A percentile compares a stretch with the other conserved stretches of the same genome.
phyloP scores from a whole-genome alignment of 1,140 invertebrate species.

The Diorhabda sublineata region DNA sequence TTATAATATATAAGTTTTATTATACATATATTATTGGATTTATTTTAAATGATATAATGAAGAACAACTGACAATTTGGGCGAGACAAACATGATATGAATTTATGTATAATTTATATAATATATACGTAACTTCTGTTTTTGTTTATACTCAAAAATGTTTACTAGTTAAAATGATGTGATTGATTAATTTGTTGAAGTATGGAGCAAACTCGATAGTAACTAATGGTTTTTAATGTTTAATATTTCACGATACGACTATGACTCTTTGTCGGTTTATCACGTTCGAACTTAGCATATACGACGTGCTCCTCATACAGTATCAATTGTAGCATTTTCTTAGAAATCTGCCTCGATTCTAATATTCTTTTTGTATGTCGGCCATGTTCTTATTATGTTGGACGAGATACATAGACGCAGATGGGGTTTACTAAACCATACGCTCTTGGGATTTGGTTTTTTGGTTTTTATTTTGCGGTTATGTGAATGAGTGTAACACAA shows the following conservation, averaged over 20 bases:
- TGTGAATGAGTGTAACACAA: background rate
- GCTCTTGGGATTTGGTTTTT: background rate
- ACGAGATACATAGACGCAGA: background rate
- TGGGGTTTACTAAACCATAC: background rate
- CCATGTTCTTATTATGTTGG: background rate
- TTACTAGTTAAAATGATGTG: too few species aligned
- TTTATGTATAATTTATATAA: too few species aligned
- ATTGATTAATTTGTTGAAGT: too few species aligned
- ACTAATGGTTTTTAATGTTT: too few species aligned
- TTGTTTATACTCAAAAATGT: too few species aligned
- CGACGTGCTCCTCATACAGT: background rate
- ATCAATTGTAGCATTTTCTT: slow-evolving; percentile 2
- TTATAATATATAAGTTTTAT: too few species aligned
- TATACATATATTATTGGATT: too few species aligned
- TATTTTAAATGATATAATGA: too few species aligned
- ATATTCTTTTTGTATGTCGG: slow-evolving; percentile 2
- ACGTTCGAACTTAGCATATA: background rate
- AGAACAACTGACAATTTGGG: too few species aligned
- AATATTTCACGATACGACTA: background rate
- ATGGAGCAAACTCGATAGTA: too few species aligned
- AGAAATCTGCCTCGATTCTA: background rate
- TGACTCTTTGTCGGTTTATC: background rate
- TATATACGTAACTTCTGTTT: too few species aligned
- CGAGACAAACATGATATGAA: too few species aligned
- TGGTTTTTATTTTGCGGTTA: slow-evolving; percentile 2